Evolutionary conservation across 2,797 vertebrate species (phyloP).

Genomic region (Coracias cyanogaster): DNA sequence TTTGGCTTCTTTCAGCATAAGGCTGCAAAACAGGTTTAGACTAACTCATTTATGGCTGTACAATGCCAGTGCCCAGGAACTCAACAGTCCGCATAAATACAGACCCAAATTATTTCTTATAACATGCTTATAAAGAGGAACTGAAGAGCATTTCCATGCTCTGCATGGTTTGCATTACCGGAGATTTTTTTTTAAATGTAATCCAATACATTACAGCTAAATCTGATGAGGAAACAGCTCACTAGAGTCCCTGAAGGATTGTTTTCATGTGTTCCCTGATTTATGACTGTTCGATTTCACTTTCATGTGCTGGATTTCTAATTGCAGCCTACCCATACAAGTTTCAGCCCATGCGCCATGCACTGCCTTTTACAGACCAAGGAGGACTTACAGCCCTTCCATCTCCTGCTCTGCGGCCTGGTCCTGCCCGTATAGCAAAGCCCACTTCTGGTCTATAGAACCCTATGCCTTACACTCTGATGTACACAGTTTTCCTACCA

Average conservation of each 20-base stretch:
- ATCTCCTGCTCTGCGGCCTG: not conserved
- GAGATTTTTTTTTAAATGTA: not conserved
- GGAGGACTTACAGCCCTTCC: not conserved
- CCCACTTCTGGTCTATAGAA: not conserved
- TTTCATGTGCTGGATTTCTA: conserved; percentile 23
- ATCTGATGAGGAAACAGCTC: conserved; percentile 61
- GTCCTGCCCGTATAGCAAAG: not conserved
- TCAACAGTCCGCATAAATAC: conserved; percentile 5
- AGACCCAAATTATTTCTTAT: conserved; percentile 50
- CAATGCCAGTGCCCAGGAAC: not conserved
- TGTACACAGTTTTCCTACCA: not conserved
- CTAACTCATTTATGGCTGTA: not conserved
- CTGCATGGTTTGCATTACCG: conserved; percentile 13
- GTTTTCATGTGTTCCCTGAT: conserved; percentile 34
- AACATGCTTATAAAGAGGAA: conserved; percentile 53
- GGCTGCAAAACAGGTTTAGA: conserved; percentile 29
- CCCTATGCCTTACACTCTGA: not conserved
- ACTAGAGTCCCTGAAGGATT: not conserved
- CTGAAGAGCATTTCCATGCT: conserved; percentile 31
- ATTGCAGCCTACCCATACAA: not conserved
- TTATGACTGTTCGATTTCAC: conserved; percentile 46
- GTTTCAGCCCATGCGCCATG: not conserved
- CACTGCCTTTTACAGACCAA: not conserved
- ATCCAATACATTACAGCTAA: conserved; percentile 32
- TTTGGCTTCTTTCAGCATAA: not conserved